Conservation (phyloP, 2,113 vertebrate species). For the Ptilorrhoa leucosticta region DNA sequence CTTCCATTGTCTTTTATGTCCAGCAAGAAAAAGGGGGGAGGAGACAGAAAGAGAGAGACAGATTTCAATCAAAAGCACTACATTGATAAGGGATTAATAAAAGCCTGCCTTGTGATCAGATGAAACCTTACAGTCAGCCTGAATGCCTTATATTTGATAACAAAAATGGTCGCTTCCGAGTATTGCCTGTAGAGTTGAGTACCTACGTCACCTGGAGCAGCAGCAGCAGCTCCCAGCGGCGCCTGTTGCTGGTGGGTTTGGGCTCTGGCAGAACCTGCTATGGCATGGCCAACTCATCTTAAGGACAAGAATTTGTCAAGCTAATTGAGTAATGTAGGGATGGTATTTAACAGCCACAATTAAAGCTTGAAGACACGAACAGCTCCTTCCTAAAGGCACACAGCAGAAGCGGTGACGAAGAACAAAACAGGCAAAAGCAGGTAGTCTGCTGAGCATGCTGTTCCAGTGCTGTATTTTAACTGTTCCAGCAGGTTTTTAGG, state of each 20-base stretch:
- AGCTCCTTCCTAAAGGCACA: neutral
- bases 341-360: neutral
- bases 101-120: conserved; percentile 50
- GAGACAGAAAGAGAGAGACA: neutral
- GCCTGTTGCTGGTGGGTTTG: neutral
- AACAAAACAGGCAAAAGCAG: neutral
- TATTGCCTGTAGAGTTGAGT: fast-evolving
- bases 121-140: conserved; percentile 32
- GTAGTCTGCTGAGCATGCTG: neutral
- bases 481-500: neutral
- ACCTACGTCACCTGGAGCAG: fast-evolving
- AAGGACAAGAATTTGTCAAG: neutral
- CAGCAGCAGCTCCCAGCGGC: neutral
- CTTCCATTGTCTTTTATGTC: conserved; percentile 73
- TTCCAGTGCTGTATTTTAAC: neutral
- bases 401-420: neutral
- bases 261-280: neutral
- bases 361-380: neutral
- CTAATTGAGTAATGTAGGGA: neutral
- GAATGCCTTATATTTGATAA: conserved; percentile 26
- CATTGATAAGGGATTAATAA: conserved; percentile 57
- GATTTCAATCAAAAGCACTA: conserved; percentile 58
- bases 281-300: fast-evolving
- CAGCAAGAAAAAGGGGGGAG: conserved; percentile 18
- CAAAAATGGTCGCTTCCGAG: conserved; percentile 8